Conservation (phyloP, 2,888 invertebrate species). For the Polymixis lichenea region DNA sequence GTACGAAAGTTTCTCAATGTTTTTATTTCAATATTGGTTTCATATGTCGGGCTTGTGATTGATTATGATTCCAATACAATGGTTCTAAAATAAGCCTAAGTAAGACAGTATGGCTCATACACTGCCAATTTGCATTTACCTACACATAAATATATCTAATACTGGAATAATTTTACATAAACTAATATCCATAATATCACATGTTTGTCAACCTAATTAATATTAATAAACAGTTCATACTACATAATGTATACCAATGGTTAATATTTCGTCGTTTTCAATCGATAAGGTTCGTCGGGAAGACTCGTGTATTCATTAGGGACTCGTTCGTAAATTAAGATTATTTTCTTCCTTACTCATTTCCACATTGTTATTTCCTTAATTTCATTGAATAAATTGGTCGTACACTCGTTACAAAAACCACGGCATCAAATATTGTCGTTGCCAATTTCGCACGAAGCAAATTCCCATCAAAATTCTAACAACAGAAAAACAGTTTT, state of each 20-base stretch:
- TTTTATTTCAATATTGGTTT: constrained; percentile 44
- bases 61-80: constrained; percentile 36
- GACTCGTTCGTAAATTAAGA: constrained; percentile 10
- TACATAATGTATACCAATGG: constrained; percentile 54
- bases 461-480: no score
- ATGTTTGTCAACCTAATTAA: constrained; percentile 48
- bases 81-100: constrained; percentile 17
- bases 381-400: background rate
- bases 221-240: constrained; percentile 60
- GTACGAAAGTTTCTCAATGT: constrained; percentile 43
- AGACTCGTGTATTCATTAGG: constrained; percentile 37
- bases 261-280: constrained; percentile 58
- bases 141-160: constrained; percentile 27
- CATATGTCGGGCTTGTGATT: constrained; percentile 34
- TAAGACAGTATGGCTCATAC: background rate
- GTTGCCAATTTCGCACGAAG: background rate
- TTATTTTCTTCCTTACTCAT: background rate
- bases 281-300: constrained; percentile 40
- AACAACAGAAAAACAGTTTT: background rate
- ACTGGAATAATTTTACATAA: constrained; percentile 60
- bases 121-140: constrained; percentile 28
- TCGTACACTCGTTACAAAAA: background rate
- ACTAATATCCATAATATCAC: constrained; percentile 53
- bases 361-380: background rate
- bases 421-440: background rate